phyloP scores from a whole-genome alignment of 2,113 vertebrate species.

The Microcebus ravelobensis region DNA sequence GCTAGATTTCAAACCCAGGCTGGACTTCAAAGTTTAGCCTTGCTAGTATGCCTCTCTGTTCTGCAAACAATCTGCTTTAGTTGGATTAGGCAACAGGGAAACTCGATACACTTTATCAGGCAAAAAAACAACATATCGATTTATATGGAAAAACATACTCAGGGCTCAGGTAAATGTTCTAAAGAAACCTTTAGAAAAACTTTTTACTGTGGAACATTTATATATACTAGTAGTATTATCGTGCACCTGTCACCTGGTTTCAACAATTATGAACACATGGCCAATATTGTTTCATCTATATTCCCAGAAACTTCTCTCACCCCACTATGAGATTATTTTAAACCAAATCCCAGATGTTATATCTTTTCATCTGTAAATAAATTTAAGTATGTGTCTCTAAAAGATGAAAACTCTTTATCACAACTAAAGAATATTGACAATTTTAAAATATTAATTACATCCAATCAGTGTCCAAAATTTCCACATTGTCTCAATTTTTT shows the following conservation, averaged over 20 bases:
- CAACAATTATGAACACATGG: background rate
- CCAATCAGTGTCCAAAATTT: background rate
- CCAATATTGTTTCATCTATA: constrained; percentile 11
- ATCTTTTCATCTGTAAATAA: constrained; percentile 25
- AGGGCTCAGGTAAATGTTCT: background rate
- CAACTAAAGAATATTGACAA: background rate
- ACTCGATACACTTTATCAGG: background rate
- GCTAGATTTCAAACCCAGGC: background rate
- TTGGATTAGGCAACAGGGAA: background rate
- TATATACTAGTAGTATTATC: background rate
- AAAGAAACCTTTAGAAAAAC: background rate
- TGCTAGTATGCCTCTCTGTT: background rate
- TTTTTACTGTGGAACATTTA: constrained; percentile 41
- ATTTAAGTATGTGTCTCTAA: constrained; percentile 27
- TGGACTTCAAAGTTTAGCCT: background rate
- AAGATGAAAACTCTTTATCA: constrained; percentile 9
- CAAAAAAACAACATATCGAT: background rate
- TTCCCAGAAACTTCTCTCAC: constrained; percentile 7
- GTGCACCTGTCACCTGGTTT: background rate
- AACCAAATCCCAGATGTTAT: background rate
- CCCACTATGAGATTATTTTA: constrained; percentile 20
- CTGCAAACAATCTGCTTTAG: background rate
- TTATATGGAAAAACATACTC: constrained; percentile 24
- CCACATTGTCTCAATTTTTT: background rate
- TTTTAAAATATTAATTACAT: background rate